Evolutionary conservation across 2,888 invertebrate species (phyloP), one percentile per base, ranked within the genome.

Genomic region (Hirtodrosophila alboralis): DNA sequence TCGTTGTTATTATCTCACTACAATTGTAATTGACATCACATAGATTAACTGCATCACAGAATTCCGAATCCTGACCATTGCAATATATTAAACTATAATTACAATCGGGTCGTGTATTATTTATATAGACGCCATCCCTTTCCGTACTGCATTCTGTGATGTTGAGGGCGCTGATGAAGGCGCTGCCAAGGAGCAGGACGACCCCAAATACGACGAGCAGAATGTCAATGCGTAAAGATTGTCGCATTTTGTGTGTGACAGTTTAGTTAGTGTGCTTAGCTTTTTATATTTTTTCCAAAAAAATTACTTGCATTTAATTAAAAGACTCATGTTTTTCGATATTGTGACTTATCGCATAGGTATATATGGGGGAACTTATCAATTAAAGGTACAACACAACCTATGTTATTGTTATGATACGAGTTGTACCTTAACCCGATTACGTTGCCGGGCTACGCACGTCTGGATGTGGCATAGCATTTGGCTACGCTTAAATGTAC

Each of bases 401-500:
- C n/a, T 13, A 8, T 28, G 47, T 52, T n/a, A n/a, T n/a, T 45
- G 28, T 37, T 58, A 34, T 33, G 54, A 30, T 66, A 59, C n/a
- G 12, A 52, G 36, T 18, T 23, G 27, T 30, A 10, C 27, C 38
- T 30, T 7, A 53, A 44, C 34, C 59, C 48, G 28, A 5, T 18
- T 18, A 51, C 28, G 37, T 51, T 48, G 44, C 52, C 57, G 64
- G 64, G 34, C 45, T 76, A 75, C 26, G 64, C 47, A 4, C 79
- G 71, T 9, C 74, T 40, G 23, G 85, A 49, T 31, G 45, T 74
- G 27, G 59, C 65, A 27, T 56, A 88, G 52, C 88, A 88, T 56
- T 88, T 88, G 56, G 85, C 89, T 52, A 86, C 79, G n/a, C 74
- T 63, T 51, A 89, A 67, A 36, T 81, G 85, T 27, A 89, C 84